These are phyloP conservation scores for Meloidogyne chitwoodi DNA, from an alignment of 1,140 invertebrate genomes.

Conservation along the genomic window DNA sequence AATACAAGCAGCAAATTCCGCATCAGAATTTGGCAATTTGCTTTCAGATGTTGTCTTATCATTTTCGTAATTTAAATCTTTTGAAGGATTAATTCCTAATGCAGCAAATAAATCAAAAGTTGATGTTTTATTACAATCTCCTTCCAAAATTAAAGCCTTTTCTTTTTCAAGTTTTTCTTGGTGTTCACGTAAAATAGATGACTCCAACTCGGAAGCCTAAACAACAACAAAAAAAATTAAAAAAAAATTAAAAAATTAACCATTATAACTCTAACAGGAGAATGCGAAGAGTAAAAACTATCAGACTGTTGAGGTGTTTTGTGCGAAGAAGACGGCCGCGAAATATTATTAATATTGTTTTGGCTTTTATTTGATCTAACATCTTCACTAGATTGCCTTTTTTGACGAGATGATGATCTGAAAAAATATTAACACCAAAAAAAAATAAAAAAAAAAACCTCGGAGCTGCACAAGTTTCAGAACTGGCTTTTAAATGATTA, in stretches of 20 bases:
- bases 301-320: slow-evolving; percentile 2
- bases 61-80: not conserved
- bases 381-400: slow-evolving; percentile 5
- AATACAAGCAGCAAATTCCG: slow-evolving; percentile 22
- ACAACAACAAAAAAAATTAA: not conserved
- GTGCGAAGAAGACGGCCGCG: not conserved
- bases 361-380: not conserved
- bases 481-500: not conserved
- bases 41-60: not conserved
- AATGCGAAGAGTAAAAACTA: not conserved
- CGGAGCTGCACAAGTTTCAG: not conserved
- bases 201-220: not conserved
- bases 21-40: slow-evolving; percentile 24
- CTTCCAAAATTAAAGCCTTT: not conserved
- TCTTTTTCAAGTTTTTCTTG: not conserved
- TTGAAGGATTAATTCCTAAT: not conserved
- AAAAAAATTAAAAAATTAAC: not conserved
- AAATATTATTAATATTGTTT: not conserved
- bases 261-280: not conserved
- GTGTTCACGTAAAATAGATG: not conserved
- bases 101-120: not conserved
- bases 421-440: no score
- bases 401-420: not conserved
- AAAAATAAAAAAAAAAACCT: not conserved
- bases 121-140: not conserved